A percentile compares a stretch with the other conserved stretches of the same genome.
Conservation (phyloP, 2,888 invertebrate genomes). For the Rhagonycha fulva region DNA sequence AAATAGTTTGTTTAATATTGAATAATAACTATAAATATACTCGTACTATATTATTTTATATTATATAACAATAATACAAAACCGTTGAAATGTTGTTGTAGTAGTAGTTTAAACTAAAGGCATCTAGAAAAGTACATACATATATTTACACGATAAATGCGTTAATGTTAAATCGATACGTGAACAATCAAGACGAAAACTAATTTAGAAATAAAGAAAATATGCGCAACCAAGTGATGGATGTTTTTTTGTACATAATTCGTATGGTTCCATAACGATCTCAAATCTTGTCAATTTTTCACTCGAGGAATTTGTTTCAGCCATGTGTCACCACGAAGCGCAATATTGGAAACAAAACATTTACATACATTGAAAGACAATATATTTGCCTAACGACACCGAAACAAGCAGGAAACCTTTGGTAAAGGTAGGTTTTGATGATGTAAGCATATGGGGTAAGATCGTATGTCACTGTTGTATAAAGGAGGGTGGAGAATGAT, state of each 20-base stretch:
- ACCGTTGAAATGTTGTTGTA: not conserved
- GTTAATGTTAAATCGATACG: not conserved
- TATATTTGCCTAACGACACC: conserved; percentile 25
- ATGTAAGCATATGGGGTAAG: conserved; percentile 10
- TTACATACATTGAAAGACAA: conserved; percentile 18
- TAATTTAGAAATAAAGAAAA: not conserved
- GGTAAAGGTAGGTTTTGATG: conserved; percentile 23
- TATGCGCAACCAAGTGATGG: not conserved
- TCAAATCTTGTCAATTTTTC: not conserved
- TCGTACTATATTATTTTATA: too few species aligned
- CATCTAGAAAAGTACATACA: not conserved
- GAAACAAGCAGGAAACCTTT: conserved; percentile 23
- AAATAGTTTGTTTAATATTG: not conserved
- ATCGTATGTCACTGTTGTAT: conserved; percentile 9
- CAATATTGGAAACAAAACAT: conserved; percentile 20
- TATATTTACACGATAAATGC: not conserved
- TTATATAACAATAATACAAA: not conserved
- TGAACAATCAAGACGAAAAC: not conserved
- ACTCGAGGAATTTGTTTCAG: conserved; percentile 12
- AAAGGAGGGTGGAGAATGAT: not conserved
- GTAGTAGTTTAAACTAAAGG: not conserved
- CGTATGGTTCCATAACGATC: not conserved
- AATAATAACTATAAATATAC: too few species aligned
- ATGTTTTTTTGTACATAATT: not conserved
- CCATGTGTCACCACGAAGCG: conserved; percentile 7